phyloP scores from a whole-genome alignment of 2,113 vertebrate genomes.

The Motacilla tschutschensis region DNA sequence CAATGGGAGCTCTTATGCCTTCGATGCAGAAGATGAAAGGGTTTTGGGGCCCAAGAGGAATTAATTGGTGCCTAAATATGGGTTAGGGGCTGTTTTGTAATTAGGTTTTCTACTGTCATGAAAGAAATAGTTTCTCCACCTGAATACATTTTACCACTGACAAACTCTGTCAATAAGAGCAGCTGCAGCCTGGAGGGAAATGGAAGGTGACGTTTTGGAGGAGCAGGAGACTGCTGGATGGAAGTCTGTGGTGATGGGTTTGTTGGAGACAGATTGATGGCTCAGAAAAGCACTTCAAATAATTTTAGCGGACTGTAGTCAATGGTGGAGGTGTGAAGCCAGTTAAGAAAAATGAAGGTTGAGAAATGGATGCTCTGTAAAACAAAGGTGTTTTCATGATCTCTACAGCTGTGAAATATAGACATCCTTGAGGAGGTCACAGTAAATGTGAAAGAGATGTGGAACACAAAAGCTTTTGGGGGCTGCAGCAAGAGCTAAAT shows the following conservation, averaged over 20 bases:
- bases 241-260: background rate
- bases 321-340: background rate
- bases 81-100: background rate
- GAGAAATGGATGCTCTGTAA: background rate
- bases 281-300: background rate
- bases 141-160: background rate
- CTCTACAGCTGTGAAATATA: background rate
- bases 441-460: background rate
- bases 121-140: background rate
- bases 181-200: background rate
- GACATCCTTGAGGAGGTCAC: background rate
- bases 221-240: background rate
- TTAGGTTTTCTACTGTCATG: background rate
- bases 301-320: background rate
- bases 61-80: background rate
- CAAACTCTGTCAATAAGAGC: background rate
- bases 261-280: background rate
- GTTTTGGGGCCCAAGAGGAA: background rate
- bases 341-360: background rate
- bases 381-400: background rate
- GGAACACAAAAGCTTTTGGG: background rate
- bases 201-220: background rate
- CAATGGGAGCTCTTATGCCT: background rate
- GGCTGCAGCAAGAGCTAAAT: background rate
- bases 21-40: rapidly evolving